phyloP scores from a whole-genome alignment of 1,140 invertebrate species.

The Ceratosolen solmsi region DNA sequence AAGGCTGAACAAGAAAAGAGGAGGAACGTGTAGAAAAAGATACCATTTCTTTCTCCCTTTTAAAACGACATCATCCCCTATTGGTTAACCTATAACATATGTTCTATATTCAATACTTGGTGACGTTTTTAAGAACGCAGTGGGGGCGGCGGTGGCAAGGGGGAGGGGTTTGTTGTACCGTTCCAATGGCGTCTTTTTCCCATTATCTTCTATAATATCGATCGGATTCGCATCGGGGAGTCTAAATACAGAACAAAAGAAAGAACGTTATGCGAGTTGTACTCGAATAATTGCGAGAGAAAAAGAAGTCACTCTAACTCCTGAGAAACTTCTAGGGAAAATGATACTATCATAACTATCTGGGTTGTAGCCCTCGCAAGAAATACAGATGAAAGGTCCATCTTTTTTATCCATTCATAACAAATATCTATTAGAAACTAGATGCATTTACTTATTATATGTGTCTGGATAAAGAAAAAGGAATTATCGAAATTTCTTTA shows the following conservation, averaged over 20 bases:
- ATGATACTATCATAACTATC: conserved; percentile 36
- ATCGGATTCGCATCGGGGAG: conserved; percentile 38
- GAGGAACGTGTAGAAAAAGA: conserved; percentile 41
- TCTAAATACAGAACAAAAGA: conserved; percentile 19
- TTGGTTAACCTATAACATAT: conserved; percentile 30
- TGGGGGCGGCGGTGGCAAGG: background rate
- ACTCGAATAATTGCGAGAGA: background rate
- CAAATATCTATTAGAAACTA: background rate
- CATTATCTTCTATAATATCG: conserved; percentile 26
- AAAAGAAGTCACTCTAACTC: background rate
- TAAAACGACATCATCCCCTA: conserved; percentile 20
- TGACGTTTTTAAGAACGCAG: background rate
- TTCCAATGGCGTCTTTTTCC: conserved; percentile 32
- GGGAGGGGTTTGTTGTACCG: conserved; percentile 2
- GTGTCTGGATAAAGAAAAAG: background rate
- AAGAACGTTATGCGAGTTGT: background rate
- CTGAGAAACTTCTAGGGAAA: conserved; percentile 16
- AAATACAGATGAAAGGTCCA: background rate
- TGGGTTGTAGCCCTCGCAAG: background rate
- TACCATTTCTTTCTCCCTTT: conserved; percentile 36
- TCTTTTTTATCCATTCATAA: background rate
- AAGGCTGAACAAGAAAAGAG: background rate
- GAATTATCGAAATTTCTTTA: conserved; percentile 27
- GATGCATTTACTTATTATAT: background rate
- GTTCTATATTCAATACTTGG: background rate